Conservation (phyloP, 1,140 invertebrate species). For the Batillaria attramentaria region DNA sequence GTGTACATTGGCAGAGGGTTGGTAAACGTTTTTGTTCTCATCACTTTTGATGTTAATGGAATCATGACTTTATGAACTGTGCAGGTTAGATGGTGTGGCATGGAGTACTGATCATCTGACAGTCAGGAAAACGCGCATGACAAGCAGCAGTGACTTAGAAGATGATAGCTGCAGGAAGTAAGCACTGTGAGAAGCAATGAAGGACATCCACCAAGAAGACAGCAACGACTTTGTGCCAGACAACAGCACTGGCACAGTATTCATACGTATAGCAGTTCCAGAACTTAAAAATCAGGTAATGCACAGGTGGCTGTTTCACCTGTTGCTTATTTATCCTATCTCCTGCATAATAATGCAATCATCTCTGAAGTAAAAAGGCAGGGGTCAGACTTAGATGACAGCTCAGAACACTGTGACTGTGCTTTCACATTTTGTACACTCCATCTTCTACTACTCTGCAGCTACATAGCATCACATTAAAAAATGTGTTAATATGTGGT, state of each 20-base stretch:
- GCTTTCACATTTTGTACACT: constrained; percentile 9
- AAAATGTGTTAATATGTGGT: too few species aligned
- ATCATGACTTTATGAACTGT: constrained; percentile 2
- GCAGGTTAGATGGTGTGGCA: neutral
- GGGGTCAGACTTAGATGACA: neutral
- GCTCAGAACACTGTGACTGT: neutral
- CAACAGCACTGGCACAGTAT: constrained; percentile 63
- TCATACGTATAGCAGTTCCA: constrained; percentile 71
- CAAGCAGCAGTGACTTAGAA: neutral
- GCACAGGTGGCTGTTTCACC: constrained; percentile 22
- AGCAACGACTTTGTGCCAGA: constrained; percentile 43
- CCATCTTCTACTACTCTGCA: neutral
- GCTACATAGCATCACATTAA: too few species aligned
- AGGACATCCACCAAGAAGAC: constrained; percentile 10
- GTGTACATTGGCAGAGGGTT: neutral
- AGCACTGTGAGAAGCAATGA: constrained; percentile 1
- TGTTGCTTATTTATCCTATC: neutral
- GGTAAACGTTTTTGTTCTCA: neutral
- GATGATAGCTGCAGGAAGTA: neutral
- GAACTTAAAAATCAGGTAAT: constrained; percentile 72
- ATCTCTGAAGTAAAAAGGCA: neutral
- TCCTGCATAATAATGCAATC: neutral
- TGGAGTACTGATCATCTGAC: neutral
- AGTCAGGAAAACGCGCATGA: neutral
- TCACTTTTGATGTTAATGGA: neutral